phyloP scores from a whole-genome alignment of 2,888 invertebrate species.

The Iphiclides podalirius region DNA sequence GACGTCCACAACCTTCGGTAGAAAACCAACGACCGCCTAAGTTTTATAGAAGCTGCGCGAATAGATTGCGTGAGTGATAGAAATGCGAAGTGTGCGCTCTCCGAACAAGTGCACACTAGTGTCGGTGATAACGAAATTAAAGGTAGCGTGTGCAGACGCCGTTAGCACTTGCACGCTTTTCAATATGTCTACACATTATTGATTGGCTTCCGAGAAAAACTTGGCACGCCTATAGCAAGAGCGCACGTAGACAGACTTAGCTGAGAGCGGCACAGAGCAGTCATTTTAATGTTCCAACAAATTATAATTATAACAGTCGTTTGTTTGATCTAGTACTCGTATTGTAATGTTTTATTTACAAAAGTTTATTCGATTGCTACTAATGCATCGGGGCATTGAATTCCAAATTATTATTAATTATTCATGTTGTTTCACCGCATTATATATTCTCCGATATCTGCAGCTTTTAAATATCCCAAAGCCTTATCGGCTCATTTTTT shows the following conservation, averaged over 20 bases:
- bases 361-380: background rate
- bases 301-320: slow-evolving; percentile 24
- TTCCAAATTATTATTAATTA: no score
- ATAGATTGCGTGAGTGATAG: slow-evolving; percentile 23
- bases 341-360: background rate
- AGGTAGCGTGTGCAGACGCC: slow-evolving; percentile 49
- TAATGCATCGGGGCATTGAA: background rate
- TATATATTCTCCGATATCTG: background rate
- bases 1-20: slow-evolving; percentile 9
- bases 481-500: background rate
- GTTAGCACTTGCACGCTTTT: slow-evolving; percentile 51
- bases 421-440: no score
- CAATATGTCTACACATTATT: slow-evolving; percentile 61
- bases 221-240: slow-evolving; percentile 44
- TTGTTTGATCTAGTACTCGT: slow-evolving; percentile 4
- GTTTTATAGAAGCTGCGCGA: slow-evolving; percentile 15
- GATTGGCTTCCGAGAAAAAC: slow-evolving; percentile 63
- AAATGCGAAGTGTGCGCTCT: slow-evolving; percentile 25
- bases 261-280: slow-evolving; percentile 29
- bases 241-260: slow-evolving; percentile 33
- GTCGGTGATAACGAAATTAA: slow-evolving; percentile 33
- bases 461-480: background rate
- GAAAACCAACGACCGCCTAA: slow-evolving; percentile 16
- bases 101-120: slow-evolving; percentile 26
- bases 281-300: slow-evolving; percentile 34